phyloP scores from a whole-genome alignment of 2,888 invertebrate species.

The Lissocephala sabroskyi region DNA sequence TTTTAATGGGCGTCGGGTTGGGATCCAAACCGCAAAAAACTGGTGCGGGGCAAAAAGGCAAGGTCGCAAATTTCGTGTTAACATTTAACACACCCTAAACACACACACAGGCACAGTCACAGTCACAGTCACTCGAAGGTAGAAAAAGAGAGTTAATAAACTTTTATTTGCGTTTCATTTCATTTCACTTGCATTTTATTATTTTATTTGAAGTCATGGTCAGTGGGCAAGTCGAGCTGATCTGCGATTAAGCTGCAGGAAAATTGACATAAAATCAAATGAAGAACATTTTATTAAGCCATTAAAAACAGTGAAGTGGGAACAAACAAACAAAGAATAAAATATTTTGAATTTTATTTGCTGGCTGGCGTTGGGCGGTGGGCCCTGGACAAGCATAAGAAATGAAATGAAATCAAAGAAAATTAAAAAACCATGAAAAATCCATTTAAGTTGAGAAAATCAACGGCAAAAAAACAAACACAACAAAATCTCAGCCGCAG shows the following conservation, averaged over 20 bases:
- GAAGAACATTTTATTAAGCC: slow-evolving; percentile 41
- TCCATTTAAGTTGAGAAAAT: slow-evolving; percentile 7
- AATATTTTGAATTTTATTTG: too few relatives aligned
- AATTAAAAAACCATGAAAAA: slow-evolving; percentile 31
- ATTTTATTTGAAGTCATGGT: slow-evolving; percentile 34
- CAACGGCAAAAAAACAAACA: too few relatives aligned
- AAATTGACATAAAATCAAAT: slow-evolving; percentile 59
- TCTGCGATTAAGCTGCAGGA: too few relatives aligned
- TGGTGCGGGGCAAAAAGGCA: slow-evolving; percentile 4
- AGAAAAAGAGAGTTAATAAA: slow-evolving; percentile 55
- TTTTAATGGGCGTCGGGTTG: neutral
- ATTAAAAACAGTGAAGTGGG: slow-evolving; percentile 25
- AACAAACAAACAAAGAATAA: too few relatives aligned
- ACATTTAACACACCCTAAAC: slow-evolving; percentile 48
- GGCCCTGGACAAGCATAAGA: slow-evolving; percentile 3
- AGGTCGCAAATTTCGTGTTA: slow-evolving; percentile 6
- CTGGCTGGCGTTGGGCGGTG: too few relatives aligned
- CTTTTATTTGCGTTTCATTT: slow-evolving; percentile 61
- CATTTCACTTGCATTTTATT: slow-evolving; percentile 54
- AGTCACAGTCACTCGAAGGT: too few relatives aligned
- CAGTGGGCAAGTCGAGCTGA: too few relatives aligned
- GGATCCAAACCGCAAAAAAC: slow-evolving; percentile 3
- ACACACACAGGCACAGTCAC: neutral
- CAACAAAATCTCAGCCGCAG: too few relatives aligned
- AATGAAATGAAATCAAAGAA: slow-evolving; percentile 21